Conservation (phyloP, 2,888 invertebrate genomes). For the Cryptocephalus primarius region DNA sequence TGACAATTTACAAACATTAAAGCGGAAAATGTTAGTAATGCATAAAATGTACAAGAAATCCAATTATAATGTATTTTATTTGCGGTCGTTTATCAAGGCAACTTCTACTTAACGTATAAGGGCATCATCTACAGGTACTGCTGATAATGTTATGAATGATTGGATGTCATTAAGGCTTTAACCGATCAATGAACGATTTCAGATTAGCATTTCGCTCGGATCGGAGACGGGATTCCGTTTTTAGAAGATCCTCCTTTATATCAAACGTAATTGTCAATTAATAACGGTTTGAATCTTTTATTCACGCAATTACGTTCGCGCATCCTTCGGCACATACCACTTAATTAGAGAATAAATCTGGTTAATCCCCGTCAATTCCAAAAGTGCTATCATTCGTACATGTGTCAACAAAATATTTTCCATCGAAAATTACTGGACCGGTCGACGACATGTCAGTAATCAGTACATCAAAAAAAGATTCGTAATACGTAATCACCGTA, state of each 20-base stretch:
- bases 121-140: slow-evolving; percentile 22
- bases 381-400: too few species aligned
- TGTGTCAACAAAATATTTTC: too few species aligned
- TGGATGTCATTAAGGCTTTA: slow-evolving; percentile 13
- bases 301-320: too few species aligned
- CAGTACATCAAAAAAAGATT: slow-evolving; percentile 15
- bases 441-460: slow-evolving; percentile 9
- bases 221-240: slow-evolving; percentile 8
- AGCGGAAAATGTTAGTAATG: slow-evolving; percentile 22
- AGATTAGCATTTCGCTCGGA: slow-evolving; percentile 4
- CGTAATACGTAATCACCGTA: slow-evolving; percentile 15
- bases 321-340: too few species aligned
- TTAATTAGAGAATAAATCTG: too few species aligned
- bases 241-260: too few species aligned
- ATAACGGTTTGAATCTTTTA: too few species aligned
- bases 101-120: slow-evolving; percentile 22
- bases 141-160: slow-evolving; percentile 21
- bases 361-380: too few species aligned
- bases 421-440: too few species aligned
- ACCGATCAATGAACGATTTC: slow-evolving; percentile 13
- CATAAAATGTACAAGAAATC: slow-evolving; percentile 24
- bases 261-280: too few species aligned
- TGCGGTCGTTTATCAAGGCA: slow-evolving; percentile 23
- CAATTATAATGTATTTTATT: slow-evolving; percentile 27
- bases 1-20: slow-evolving; percentile 21